Base-by-base conservation (phyloP, 2,113 vertebrate species). In the Xyliphius kryptos region DNA sequence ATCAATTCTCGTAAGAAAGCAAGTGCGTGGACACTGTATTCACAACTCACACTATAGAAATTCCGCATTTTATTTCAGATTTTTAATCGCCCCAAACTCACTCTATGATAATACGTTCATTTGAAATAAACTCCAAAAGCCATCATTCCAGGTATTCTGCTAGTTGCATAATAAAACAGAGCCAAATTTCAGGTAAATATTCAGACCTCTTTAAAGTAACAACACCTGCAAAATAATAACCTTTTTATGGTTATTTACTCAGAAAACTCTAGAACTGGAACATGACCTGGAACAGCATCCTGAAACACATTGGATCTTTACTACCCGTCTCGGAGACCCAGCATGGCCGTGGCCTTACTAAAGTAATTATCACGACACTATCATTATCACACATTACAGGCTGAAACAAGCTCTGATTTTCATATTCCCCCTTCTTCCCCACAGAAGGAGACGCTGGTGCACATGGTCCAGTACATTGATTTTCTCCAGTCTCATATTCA, bases 391-490 rank as follows among this genome's bases (percentile, higher is more conserved):
- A 26, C 22, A 26, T 26, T 26, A 26, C 22, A 26, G 3, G 3
- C 22, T 3, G 22, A 3, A 26, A 26, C 22, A 3, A 26, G 3
- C 22, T 26, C 22, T 26, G 22, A 48, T 55, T 37, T n/a, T 14
- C 51, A 21, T 43, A 3, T 49, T 40, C 53, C 6, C 57, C 10
- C 60, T 49, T 40, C 53, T 9, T 57, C 10, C 60, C 6, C 21
- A 67, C 69, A 79, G 72, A 77, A 74, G 43, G 65, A 68, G 44
- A 77, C 56, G 0, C 17, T 77, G 47, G 59, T 70, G 58, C 71
- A 75, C 64, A 71, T 76, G 71, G 43, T 79, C 32, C 61, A 47
- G 9, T 77, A 73, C 55, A 64, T 75, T 61, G 66, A 75, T 36
- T 75, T 75, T 46, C 63, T 75, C 17, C 63, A 73, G 46, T 57